Conservation (phyloP, 2,888 invertebrate genomes). For the Cheilosia grossa region DNA sequence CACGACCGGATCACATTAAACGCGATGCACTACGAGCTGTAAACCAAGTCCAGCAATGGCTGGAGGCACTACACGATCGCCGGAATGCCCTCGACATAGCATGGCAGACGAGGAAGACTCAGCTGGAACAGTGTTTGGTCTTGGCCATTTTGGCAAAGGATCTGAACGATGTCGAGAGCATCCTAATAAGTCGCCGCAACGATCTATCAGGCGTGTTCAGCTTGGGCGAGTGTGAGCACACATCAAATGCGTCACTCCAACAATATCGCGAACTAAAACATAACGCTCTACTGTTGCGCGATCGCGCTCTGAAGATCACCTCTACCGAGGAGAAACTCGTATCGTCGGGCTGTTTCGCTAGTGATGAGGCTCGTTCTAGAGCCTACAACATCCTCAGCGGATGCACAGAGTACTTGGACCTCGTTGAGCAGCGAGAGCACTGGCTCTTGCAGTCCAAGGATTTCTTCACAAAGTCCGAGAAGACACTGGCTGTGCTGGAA, state of each 20-base stretch:
- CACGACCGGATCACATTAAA: slow-evolving; percentile 87
- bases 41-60: slow-evolving; percentile 89
- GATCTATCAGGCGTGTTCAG: slow-evolving; percentile 85
- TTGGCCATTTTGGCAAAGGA: slow-evolving; percentile 89
- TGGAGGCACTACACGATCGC: slow-evolving; percentile 90
- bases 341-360: slow-evolving; percentile 88
- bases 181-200: slow-evolving; percentile 84
- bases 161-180: slow-evolving; percentile 86
- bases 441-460: slow-evolving; percentile 87
- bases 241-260: slow-evolving; percentile 87
- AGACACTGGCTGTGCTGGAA: slow-evolving; percentile 89
- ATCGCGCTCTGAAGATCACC: slow-evolving; percentile 89
- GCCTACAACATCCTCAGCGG: slow-evolving; percentile 87
- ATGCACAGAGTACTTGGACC: slow-evolving; percentile 88
- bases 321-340: slow-evolving; percentile 90
- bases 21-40: slow-evolving; percentile 84
- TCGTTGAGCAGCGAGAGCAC: slow-evolving; percentile 88
- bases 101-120: slow-evolving; percentile 88
- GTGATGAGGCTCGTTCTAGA: slow-evolving; percentile 87
- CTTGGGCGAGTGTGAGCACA: slow-evolving; percentile 88
- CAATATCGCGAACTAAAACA: slow-evolving; percentile 88
- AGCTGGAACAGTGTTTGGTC: slow-evolving; percentile 91
- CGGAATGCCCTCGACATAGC: slow-evolving; percentile 88
- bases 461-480: slow-evolving; percentile 89
- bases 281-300: slow-evolving; percentile 89